phyloP scores from a whole-genome alignment of 2,113 vertebrate genomes.

The Dipodomys spectabilis region DNA sequence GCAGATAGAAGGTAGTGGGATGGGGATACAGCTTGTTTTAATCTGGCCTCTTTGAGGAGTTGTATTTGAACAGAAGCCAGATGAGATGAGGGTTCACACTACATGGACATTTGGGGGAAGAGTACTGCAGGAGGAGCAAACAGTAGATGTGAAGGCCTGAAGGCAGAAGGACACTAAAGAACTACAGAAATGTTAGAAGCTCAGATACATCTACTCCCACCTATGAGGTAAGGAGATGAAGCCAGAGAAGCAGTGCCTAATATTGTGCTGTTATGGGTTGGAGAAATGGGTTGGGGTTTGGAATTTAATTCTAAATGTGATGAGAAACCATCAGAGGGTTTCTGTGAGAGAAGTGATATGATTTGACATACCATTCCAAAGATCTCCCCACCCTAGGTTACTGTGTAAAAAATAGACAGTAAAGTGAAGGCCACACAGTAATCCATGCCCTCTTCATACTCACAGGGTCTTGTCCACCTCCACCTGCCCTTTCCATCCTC shows the following conservation, averaged over 20 bases:
- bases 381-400: background rate
- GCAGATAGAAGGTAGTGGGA: background rate
- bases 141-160: background rate
- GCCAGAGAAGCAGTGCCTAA: background rate
- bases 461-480: background rate
- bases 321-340: background rate
- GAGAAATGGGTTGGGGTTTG: background rate
- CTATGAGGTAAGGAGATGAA: background rate
- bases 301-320: background rate
- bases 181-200: background rate
- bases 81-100: background rate
- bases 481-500: background rate
- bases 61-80: background rate
- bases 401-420: background rate
- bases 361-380: background rate
- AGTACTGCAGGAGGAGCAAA: background rate
- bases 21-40: background rate
- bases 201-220: background rate
- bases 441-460: background rate
- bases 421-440: background rate
- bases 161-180: background rate
- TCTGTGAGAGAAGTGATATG: background rate
- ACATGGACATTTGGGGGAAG: background rate
- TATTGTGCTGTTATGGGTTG: background rate
- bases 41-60: constrained; percentile 12